A percentile compares a stretch with the other conserved stretches of the same genome.
phyloP scores from a whole-genome alignment of 2,888 invertebrate species.

The Drosophila niveifrons region DNA sequence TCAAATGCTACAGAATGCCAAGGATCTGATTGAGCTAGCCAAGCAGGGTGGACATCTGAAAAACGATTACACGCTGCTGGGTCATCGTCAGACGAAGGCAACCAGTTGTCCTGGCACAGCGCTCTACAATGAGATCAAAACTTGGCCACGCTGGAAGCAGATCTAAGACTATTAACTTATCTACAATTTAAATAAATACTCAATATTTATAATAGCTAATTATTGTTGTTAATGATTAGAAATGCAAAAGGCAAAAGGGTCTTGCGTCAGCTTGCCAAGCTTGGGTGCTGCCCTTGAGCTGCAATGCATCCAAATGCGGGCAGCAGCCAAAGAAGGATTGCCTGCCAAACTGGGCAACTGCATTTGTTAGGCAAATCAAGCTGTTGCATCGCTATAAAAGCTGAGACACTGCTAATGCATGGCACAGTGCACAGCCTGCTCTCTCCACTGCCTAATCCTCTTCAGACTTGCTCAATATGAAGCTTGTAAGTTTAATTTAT shows the following conservation, averaged over 20 bases:
- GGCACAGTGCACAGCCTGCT: slow-evolving; percentile 47
- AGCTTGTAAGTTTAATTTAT: slow-evolving; percentile 50
- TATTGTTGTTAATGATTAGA: background rate
- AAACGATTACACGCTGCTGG: slow-evolving; percentile 88
- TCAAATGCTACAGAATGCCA: slow-evolving; percentile 87
- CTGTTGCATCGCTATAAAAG: slow-evolving; percentile 52
- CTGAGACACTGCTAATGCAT: background rate
- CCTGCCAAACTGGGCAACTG: slow-evolving; percentile 32
- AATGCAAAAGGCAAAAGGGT: slow-evolving; percentile 24
- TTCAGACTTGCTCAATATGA: slow-evolving; percentile 43
- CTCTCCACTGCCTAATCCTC: slow-evolving; percentile 22
- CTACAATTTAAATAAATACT: slow-evolving; percentile 3
- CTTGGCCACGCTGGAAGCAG: slow-evolving; percentile 87
- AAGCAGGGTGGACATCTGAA: slow-evolving; percentile 87
- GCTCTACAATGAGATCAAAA: slow-evolving; percentile 87
- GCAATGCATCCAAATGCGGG: slow-evolving; percentile 36
- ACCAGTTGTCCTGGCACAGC: slow-evolving; percentile 90
- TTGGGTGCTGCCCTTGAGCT: slow-evolving; percentile 62
- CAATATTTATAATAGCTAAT: background rate
- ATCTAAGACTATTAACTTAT: slow-evolving; percentile 5
- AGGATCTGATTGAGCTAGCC: slow-evolving; percentile 88
- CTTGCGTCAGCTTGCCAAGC: slow-evolving; percentile 51
- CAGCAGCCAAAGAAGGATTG: slow-evolving; percentile 28
- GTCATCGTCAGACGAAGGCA: slow-evolving; percentile 88
- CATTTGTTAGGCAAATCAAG: slow-evolving; percentile 61